Percentiles rank a stretch among this genome's conserved stretches.
These are phyloP conservation scores for Lepidocyrtinus sp. DNA, from an alignment of 2,888 invertebrate genomes.

Conservation along the genomic window DNA sequence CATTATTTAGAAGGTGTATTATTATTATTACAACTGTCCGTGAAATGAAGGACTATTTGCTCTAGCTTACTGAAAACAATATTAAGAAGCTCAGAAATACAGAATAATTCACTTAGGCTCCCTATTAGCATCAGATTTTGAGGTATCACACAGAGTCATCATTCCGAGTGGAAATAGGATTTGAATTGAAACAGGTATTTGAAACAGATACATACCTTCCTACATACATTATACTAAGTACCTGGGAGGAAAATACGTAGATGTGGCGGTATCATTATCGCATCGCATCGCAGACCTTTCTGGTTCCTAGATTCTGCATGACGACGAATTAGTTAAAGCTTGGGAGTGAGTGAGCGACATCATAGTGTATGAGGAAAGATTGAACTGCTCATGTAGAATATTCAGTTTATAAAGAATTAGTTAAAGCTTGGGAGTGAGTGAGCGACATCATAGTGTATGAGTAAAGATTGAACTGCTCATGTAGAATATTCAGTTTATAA, in stretches of 20 bases:
- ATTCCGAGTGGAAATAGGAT: too few relatives aligned
- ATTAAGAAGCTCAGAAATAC: neutral
- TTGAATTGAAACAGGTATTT: neutral
- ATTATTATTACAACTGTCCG: neutral
- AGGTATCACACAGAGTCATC: too few relatives aligned
- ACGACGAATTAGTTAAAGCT: neutral
- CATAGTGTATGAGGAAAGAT: neutral
- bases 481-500: neutral
- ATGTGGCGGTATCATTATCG: neutral
- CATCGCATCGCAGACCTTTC: neutral
- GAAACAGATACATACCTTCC: neutral
- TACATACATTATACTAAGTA: too few relatives aligned
- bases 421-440: neutral
- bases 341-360: neutral
- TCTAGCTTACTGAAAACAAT: neutral
- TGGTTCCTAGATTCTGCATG: neutral
- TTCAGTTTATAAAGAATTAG: neutral
- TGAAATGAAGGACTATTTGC: neutral
- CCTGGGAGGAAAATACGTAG: too few relatives aligned
- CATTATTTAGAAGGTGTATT: neutral
- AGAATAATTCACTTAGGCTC: too few relatives aligned
- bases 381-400: neutral
- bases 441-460: neutral
- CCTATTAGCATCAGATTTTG: neutral
- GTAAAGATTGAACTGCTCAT: neutral